A percentile compares a stretch with the other conserved stretches of the same genome.
Conservation (phyloP, 2,113 vertebrate species). For the Balaeniceps rex region DNA sequence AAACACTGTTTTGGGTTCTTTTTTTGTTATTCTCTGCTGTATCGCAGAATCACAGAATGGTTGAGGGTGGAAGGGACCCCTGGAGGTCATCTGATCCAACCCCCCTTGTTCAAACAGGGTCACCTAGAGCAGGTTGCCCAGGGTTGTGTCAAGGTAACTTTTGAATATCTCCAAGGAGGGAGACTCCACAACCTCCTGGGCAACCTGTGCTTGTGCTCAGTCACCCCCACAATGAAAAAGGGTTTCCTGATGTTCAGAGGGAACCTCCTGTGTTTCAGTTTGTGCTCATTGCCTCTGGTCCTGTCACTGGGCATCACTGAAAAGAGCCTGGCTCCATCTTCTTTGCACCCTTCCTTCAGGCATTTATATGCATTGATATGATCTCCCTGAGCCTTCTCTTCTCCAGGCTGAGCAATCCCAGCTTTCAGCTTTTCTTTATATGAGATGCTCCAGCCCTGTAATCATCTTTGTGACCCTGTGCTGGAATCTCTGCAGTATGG, state of each 20-base stretch:
- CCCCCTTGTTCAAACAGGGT: background rate
- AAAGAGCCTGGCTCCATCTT: background rate
- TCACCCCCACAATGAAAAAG: background rate
- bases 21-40: background rate
- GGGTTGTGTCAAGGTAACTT: background rate
- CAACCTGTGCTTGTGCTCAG: background rate
- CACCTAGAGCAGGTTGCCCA: background rate
- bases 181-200: background rate
- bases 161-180: background rate
- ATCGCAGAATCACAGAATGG: background rate
- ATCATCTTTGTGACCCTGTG: background rate
- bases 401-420: background rate
- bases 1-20: background rate
- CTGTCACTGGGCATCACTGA: too few species aligned
- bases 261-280: background rate
- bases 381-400: background rate
- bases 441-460: background rate
- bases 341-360: background rate
- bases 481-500: background rate
- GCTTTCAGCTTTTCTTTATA: background rate
- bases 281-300: background rate
- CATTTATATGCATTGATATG: background rate
- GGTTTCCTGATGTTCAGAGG: background rate
- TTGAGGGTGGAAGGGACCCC: background rate
- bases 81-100: background rate